These are phyloP conservation scores for Scopus umbretta DNA, from an alignment of 2,113 vertebrate species.

Conservation along the genomic window DNA sequence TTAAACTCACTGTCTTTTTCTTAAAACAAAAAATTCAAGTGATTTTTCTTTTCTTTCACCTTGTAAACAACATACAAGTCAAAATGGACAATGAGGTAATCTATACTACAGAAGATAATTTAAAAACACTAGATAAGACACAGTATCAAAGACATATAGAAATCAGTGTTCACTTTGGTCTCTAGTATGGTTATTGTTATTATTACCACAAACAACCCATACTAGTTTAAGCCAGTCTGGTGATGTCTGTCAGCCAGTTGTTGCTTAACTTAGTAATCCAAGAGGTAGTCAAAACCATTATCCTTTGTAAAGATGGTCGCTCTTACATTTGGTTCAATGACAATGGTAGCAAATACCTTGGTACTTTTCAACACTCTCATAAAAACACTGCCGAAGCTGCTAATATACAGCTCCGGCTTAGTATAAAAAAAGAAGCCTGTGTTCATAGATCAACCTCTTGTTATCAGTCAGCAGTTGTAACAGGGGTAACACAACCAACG, in stretches of 20 bases:
- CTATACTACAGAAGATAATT: conserved; percentile 77
- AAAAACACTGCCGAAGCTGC: conserved; percentile 42
- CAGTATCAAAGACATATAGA: conserved; percentile 74
- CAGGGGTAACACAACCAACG: conserved; percentile 58
- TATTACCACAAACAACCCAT: conserved; percentile 67
- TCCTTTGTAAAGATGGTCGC: conserved; percentile 47
- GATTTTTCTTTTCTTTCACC: conserved; percentile 68
- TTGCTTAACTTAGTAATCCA: conserved; percentile 62
- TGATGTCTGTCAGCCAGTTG: conserved; percentile 61
- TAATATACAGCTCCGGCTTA: conserved; percentile 21
- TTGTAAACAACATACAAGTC: conserved; percentile 80
- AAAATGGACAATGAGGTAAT: conserved; percentile 76
- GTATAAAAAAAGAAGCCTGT: neutral
- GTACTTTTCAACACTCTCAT: conserved; percentile 38
- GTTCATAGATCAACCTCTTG: conserved; percentile 57
- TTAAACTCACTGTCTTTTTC: conserved; percentile 36
- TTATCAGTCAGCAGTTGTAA: conserved; percentile 45
- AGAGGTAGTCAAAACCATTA: conserved; percentile 75
- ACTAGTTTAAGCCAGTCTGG: conserved; percentile 70
- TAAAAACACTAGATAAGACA: conserved; percentile 79
- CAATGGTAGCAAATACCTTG: conserved; percentile 53
- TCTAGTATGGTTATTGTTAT: conserved; percentile 71
- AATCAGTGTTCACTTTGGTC: conserved; percentile 82
- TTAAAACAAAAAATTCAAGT: conserved; percentile 72
- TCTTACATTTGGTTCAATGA: conserved; percentile 41